phyloP scores from a whole-genome alignment of 2,888 invertebrate species.

The Scrobipalpa atriplicella region DNA sequence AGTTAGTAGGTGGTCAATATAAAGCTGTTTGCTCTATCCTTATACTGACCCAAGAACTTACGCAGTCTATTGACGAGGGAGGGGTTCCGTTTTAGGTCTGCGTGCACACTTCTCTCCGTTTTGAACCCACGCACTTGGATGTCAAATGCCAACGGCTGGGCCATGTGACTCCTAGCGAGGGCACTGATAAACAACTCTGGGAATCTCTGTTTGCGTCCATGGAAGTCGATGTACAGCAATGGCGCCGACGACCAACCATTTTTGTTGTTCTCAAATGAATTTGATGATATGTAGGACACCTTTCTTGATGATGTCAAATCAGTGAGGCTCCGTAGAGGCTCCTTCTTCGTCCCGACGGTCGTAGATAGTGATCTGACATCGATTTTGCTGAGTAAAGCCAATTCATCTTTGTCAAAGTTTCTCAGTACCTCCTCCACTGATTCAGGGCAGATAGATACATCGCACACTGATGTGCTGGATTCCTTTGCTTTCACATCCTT shows the following conservation, averaged over 20 bases:
- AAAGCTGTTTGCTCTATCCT: neutral
- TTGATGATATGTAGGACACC: slow-evolving; percentile 66
- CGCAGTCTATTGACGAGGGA: slow-evolving; percentile 86
- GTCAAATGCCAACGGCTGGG: slow-evolving; percentile 55
- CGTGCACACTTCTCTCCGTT: slow-evolving; percentile 88
- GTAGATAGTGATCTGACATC: slow-evolving; percentile 57
- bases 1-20: too few species aligned
- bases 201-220: slow-evolving; percentile 52
- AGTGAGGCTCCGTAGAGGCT: slow-evolving; percentile 41
- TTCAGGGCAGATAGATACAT: slow-evolving; percentile 67
- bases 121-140: slow-evolving; percentile 89
- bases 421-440: slow-evolving; percentile 68
- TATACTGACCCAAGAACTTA: slow-evolving; percentile 75
- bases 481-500: slow-evolving; percentile 68
- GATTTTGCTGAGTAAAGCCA: slow-evolving; percentile 65
- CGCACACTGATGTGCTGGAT: slow-evolving; percentile 47
- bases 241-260: slow-evolving; percentile 56
- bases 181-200: slow-evolving; percentile 62
- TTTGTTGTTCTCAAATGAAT: slow-evolving; percentile 71
- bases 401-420: slow-evolving; percentile 73
- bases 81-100: slow-evolving; percentile 88
- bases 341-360: slow-evolving; percentile 46
- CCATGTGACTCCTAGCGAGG: slow-evolving; percentile 48
- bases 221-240: slow-evolving; percentile 56
- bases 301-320: slow-evolving; percentile 55